These are phyloP conservation scores for Melanotaenia pygmaea DNA, from an alignment of 2,797 vertebrate species.

Conservation along the genomic window DNA sequence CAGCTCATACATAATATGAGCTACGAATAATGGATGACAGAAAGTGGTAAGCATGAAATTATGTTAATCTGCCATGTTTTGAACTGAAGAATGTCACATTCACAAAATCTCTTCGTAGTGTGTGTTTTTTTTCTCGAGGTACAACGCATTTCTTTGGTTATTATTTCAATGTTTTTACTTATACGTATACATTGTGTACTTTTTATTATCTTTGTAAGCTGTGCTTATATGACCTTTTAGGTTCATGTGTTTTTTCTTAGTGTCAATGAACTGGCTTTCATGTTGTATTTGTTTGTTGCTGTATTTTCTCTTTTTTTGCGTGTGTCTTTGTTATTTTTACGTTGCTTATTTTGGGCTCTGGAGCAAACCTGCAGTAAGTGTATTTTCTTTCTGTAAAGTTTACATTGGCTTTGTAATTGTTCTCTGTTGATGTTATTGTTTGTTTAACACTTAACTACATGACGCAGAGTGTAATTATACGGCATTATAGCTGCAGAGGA, in stretches of 20 bases:
- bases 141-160: slow-evolving; percentile 71
- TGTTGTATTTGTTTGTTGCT: slow-evolving; percentile 55
- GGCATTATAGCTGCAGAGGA: slow-evolving; percentile 75
- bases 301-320: slow-evolving; percentile 25
- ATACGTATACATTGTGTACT: slow-evolving; percentile 81
- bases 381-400: slow-evolving; percentile 72
- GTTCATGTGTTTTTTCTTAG: slow-evolving; percentile 71
- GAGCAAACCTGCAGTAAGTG: slow-evolving; percentile 59
- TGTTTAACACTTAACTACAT: slow-evolving; percentile 82
- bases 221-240: slow-evolving; percentile 88
- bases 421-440: slow-evolving; percentile 86
- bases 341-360: slow-evolving; percentile 60
- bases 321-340: slow-evolving; percentile 33
- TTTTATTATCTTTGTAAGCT: slow-evolving; percentile 88
- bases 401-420: slow-evolving; percentile 79
- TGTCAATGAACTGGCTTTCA: slow-evolving; percentile 87
- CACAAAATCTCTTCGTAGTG: slow-evolving; percentile 26
- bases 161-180: slow-evolving; percentile 63
- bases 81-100: slow-evolving; percentile 23
- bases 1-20: slow-evolving; percentile 29
- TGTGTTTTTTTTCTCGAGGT: slow-evolving; percentile 65
- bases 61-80: slow-evolving; percentile 9
- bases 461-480: slow-evolving; percentile 81
- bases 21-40: slow-evolving; percentile 17
- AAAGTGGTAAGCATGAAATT: slow-evolving; percentile 3